Evolutionary conservation across 2,888 invertebrate genomes (phyloP), one percentile per base, ranked within the genome.

Genomic region (Lepetodrilus schrolli): DNA sequence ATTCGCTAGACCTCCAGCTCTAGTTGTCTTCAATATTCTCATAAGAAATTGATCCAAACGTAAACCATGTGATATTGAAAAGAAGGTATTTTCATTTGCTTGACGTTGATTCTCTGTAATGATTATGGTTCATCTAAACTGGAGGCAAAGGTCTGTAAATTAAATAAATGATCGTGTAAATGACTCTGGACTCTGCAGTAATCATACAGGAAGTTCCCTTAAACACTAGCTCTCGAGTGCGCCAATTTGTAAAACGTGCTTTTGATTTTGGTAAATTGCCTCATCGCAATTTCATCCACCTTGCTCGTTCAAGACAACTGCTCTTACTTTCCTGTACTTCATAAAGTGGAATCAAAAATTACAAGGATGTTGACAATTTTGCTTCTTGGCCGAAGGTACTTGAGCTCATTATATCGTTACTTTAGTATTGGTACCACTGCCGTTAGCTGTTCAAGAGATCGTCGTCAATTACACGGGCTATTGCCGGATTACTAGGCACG

Each of bases 401-500:
- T 70, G 34, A 50, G 37, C 70, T 70, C 49, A 70, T 70, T 70
- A 70, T 70, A 49, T 70, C 70, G 70, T 70, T 70, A 70, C 50
- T 50, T n/a, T 49, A 34, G 50, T 30, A 70, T 70, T 70, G 50
- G 36, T 70, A 50, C 50, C 34, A 70, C 70, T 70, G 70, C 70
- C 70, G 49, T 49, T 37, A 50, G 70, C 70, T 34, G 20, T 37
- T 36, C 36, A 21, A 34, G 50, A 49, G 65, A 72, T 58, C 72
- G 51, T 37, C 72, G 36, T 72, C 72, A 72, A 72, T 72, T 72
- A 65, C 72, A 72, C 72, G 66, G 38, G 66, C 65, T 65, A 72
- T 65, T 72, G 51, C 58, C 72, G 72, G 65, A 72, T 72, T 72
- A 72, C 72, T 30, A 66, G 65, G 34, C 72, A 72, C 72, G 72